Base-by-base conservation (phyloP, 2,113 vertebrate species). In the Azemiops feae region DNA sequence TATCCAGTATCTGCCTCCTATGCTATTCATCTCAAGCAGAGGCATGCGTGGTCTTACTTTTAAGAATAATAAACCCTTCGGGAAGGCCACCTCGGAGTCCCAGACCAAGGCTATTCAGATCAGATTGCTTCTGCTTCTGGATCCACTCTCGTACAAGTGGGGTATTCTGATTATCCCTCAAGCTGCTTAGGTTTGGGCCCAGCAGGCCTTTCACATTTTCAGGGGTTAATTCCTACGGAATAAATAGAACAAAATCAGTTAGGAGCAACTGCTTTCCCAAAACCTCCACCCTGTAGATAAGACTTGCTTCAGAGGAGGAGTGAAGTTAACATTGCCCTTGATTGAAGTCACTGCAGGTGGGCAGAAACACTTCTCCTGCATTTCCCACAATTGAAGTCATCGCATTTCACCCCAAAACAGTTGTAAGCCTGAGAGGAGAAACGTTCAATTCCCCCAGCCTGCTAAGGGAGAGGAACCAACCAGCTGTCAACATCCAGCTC, bases 61-160 rank as follows among this genome's bases (percentile, higher is more conserved):
- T 43, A 53, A 97, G 3, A 93, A 96, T 87, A 0, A 98, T 92
- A 86, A 97, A 98, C 14, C 98, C 97, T 5, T 96, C 96, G 23
- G 97, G 97, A 0, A 93, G 16, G 16, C 97, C 97, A 0, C 97
- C 97, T 0, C 0, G 86, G 11, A 98, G 95, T 0, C 97, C 97
- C 14, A 97, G 0, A 0, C 30, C 34, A 5, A 98, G 95, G 0
- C 47, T 0, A 20, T 97, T 90, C 95, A 98, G 95, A 8, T 97
- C 96, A 0, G 95, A 81, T 14, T 98, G 98, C 0, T 4, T 91
- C 95, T 97, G 97, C 4, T 0, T 4, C 0, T 0, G 22, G 87
- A 97, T 53, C 98, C 98, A 98, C 0, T 95, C 91, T 45, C 16
- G 1, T 5, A 97, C 52, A 0, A 95, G 96, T 3, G 92, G 1